Percentiles rank a stretch among this genome's conserved stretches.
Evolutionary conservation across 1,140 invertebrate species (phyloP).

Genomic region (Eufriesea mexicana): DNA sequence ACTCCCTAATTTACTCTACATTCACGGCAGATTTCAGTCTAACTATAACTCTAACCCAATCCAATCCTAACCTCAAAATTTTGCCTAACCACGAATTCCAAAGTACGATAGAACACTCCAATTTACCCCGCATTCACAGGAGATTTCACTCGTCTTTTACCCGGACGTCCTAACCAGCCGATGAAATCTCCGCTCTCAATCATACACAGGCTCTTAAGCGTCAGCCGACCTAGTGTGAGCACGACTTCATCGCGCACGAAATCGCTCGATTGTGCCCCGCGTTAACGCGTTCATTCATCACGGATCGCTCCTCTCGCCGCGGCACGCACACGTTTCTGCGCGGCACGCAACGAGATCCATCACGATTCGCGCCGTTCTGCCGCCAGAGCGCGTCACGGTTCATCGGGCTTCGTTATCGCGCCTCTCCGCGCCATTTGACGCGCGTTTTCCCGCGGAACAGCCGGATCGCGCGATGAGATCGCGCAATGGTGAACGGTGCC

Average conservation of each 20-base stretch:
- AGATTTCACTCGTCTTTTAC: not conserved
- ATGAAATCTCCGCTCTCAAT: constrained; percentile 12
- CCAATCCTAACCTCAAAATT: not conserved
- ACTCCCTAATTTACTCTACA: not conserved
- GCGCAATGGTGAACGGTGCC: constrained; percentile 10
- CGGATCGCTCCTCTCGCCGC: not conserved
- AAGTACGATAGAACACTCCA: not conserved
- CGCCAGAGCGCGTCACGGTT: not conserved
- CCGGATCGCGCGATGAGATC: constrained; percentile 26
- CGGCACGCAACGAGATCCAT: constrained; percentile 9
- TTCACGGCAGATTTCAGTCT: not conserved
- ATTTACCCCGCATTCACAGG: not conserved
- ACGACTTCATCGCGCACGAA: not conserved
- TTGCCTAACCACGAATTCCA: too few relatives aligned
- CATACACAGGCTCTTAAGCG: not conserved
- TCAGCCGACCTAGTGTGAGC: not conserved
- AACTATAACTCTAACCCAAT: not conserved
- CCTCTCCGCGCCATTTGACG: not conserved
- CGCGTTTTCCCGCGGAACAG: constrained; percentile 22
- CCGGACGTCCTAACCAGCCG: not conserved
- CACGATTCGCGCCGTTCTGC: not conserved
- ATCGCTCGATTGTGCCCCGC: not conserved
- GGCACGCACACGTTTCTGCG: not conserved
- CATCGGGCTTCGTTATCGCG: constrained; percentile 21
- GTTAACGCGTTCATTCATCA: constrained; percentile 16